Conservation (phyloP, 2,113 vertebrate species). For the Sturnira hondurensis region DNA sequence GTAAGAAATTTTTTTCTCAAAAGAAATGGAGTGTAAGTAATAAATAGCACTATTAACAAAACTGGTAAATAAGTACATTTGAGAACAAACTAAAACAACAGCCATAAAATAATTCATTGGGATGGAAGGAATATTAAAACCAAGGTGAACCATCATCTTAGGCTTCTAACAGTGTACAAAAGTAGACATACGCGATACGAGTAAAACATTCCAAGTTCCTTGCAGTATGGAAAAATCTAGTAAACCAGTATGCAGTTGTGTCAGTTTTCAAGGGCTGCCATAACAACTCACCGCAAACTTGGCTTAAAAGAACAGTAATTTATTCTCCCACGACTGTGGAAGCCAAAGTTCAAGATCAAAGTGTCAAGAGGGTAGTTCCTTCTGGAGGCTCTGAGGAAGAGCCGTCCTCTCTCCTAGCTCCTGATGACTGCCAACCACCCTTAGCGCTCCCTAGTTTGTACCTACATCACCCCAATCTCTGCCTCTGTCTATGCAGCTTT, state of each 20-base stretch:
- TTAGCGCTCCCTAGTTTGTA: fast-evolving
- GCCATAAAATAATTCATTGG: not conserved
- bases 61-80: not conserved
- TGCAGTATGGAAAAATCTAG: not conserved
- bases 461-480: not conserved
- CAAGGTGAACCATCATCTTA: not conserved
- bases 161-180: not conserved
- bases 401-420: not conserved
- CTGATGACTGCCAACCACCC: not conserved
- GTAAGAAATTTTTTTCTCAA: not conserved
- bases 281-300: not conserved
- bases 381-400: not conserved
- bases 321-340: not conserved
- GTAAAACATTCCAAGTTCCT: not conserved
- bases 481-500: not conserved
- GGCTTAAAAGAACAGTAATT: not conserved
- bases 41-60: not conserved
- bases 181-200: not conserved
- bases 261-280: not conserved
- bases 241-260: not conserved
- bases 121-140: not conserved
- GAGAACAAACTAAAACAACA: not conserved
- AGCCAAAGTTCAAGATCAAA: not conserved
- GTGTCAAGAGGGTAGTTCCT: not conserved
- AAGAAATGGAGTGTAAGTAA: not conserved